Conservation (phyloP, 2,113 vertebrate genomes). For the Zeus faber region DNA sequence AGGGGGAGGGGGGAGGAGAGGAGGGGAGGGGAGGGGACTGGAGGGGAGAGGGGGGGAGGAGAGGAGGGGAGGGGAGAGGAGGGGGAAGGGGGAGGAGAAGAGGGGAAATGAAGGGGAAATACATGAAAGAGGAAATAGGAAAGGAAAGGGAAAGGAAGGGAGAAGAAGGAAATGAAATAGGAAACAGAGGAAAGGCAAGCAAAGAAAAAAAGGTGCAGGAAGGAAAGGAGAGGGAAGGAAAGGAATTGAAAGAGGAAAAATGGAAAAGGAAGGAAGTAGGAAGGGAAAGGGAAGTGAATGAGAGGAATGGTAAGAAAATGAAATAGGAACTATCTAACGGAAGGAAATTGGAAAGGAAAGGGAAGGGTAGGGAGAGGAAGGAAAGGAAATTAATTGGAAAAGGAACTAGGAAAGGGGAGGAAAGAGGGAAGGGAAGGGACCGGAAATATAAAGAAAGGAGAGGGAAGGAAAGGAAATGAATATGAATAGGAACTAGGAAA, state of each 20-base stretch:
- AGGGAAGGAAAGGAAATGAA: not conserved
- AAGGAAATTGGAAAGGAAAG: not conserved
- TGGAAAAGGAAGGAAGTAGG: not conserved
- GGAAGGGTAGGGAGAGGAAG: slow-evolving; percentile 4
- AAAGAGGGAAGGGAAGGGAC: not conserved
- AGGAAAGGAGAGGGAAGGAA: not conserved
- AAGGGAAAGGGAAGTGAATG: not conserved
- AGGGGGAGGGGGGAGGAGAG: slow-evolving; percentile 41
- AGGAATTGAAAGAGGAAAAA: not conserved
- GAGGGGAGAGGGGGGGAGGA: slow-evolving; percentile 5
- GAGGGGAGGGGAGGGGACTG: slow-evolving; percentile 1
- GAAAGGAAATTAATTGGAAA: slow-evolving; percentile 1
- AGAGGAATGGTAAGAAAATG: not conserved
- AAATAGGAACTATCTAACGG: too few relatives aligned
- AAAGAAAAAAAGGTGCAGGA: not conserved
- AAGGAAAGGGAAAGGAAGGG: slow-evolving; percentile 14
- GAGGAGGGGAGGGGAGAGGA: slow-evolving; percentile 2
- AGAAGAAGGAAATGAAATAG: not conserved
- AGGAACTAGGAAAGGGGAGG: not conserved
- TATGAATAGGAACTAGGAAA: not conserved
- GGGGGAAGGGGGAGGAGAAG: slow-evolving; percentile 12
- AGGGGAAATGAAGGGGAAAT: not conserved
- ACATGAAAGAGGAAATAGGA: slow-evolving; percentile 7
- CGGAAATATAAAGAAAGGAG: not conserved
- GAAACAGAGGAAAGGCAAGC: not conserved